Conservation (phyloP, 2,797 vertebrate species). For the Pantherophis alleghaniensis region DNA sequence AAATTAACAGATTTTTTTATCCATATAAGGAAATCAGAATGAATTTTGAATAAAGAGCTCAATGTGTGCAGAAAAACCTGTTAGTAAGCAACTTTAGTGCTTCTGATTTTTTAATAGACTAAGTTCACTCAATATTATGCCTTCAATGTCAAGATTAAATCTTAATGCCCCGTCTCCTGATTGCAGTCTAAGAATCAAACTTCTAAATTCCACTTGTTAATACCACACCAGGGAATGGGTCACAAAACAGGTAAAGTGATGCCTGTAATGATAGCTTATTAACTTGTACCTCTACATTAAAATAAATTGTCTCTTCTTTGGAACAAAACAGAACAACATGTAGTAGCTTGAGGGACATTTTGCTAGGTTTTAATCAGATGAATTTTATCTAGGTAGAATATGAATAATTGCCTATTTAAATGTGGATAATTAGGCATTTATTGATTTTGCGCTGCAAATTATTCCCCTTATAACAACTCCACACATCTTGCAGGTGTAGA, state of each 20-base stretch:
- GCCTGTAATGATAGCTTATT: conserved; percentile 7
- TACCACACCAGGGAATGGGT: not conserved
- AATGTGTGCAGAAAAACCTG: not conserved
- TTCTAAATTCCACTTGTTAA: not conserved
- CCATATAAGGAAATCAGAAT: not conserved
- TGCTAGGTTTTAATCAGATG: not conserved
- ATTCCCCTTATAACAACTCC: conserved; percentile 26
- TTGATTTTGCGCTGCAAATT: conserved; percentile 38
- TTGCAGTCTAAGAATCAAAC: conserved; percentile 8
- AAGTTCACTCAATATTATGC: not conserved
- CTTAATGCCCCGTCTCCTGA: not conserved
- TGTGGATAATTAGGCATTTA: conserved; percentile 37
- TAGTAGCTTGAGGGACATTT: not conserved
- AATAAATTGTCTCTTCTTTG: conserved; percentile 1
- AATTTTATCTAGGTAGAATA: conserved; percentile 43
- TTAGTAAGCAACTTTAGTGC: not conserved
- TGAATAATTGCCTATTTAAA: conserved; percentile 49
- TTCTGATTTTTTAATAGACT: conserved; percentile 1
- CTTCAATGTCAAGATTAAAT: not conserved
- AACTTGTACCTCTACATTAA: not conserved
- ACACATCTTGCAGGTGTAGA: conserved; percentile 29
- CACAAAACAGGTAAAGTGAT: conserved; percentile 10
- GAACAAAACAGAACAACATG: not conserved
- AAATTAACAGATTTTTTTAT: not conserved
- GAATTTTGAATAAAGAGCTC: not conserved